Conservation (phyloP, 2,888 invertebrate genomes). For the Stegana nigrithorax region DNA sequence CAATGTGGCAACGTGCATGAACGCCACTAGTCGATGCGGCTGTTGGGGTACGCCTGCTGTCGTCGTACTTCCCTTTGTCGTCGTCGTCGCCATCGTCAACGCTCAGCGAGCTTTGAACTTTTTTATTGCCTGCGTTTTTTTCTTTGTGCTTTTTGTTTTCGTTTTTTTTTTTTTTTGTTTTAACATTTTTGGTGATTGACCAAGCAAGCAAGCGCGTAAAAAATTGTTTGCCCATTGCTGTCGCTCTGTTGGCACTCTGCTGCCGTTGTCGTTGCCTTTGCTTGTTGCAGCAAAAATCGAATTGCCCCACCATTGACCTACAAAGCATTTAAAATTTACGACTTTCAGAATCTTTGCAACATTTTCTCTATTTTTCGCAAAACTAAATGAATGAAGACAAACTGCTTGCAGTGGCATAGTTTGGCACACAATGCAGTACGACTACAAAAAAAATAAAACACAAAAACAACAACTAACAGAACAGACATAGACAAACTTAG, state of each 20-base stretch:
- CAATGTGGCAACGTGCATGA: conserved; percentile 10
- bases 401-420: conserved; percentile 33
- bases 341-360: no score
- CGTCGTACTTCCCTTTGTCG: conserved; percentile 30
- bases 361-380: neutral
- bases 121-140: conserved; percentile 48
- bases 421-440: conserved; percentile 19
- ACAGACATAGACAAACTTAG: neutral
- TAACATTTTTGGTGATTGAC: neutral
- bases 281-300: conserved; percentile 6
- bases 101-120: conserved; percentile 50
- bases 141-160: conserved; percentile 10
- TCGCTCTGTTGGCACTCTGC: neutral
- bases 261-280: neutral
- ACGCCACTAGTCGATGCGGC: no score
- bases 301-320: conserved; percentile 50
- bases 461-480: neutral
- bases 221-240: neutral
- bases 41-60: conserved; percentile 7
- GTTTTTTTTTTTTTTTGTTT: conserved; percentile 7
- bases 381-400: conserved; percentile 52
- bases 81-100: conserved; percentile 23
- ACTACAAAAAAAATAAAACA: conserved; percentile 3
- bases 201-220: neutral
- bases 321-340: conserved; percentile 60